phyloP scores from a whole-genome alignment of 2,888 invertebrate genomes.

The Rosalia funebris region DNA sequence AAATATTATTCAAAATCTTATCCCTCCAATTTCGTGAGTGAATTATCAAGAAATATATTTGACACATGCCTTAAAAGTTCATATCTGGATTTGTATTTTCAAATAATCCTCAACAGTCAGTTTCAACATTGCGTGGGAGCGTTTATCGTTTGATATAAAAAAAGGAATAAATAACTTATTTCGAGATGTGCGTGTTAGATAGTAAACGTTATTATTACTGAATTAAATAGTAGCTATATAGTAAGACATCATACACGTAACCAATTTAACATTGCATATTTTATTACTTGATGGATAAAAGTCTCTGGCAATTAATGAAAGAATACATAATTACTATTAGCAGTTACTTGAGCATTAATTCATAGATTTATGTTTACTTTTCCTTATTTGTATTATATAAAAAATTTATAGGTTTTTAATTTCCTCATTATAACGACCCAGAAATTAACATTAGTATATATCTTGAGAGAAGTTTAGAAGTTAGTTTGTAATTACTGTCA shows the following conservation, averaged over 20 bases:
- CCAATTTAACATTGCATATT: not conserved
- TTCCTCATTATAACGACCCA: too few relatives aligned
- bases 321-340: not conserved
- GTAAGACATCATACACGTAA: conserved; percentile 2
- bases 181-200: not conserved
- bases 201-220: not conserved
- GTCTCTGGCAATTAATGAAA: not conserved
- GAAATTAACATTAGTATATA: too few relatives aligned
- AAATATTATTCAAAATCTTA: too few relatives aligned
- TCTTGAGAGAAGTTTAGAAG: too few relatives aligned
- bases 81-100: too few relatives aligned
- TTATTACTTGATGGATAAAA: not conserved
- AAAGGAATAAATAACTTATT: not conserved
- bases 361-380: not conserved
- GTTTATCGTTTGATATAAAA: too few relatives aligned
- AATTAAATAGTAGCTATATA: not conserved
- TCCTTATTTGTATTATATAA: not conserved
- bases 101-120: too few relatives aligned
- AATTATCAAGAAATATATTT: too few relatives aligned
- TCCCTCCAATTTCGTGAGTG: too few relatives aligned
- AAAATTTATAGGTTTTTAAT: not conserved
- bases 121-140: too few relatives aligned
- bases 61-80: too few relatives aligned
- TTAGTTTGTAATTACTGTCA: too few relatives aligned
- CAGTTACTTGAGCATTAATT: not conserved